Evolutionary conservation across 2,888 invertebrate species (phyloP), one percentile per base, ranked within the genome.

Genomic region (Teleogryllus oceanicus): DNA sequence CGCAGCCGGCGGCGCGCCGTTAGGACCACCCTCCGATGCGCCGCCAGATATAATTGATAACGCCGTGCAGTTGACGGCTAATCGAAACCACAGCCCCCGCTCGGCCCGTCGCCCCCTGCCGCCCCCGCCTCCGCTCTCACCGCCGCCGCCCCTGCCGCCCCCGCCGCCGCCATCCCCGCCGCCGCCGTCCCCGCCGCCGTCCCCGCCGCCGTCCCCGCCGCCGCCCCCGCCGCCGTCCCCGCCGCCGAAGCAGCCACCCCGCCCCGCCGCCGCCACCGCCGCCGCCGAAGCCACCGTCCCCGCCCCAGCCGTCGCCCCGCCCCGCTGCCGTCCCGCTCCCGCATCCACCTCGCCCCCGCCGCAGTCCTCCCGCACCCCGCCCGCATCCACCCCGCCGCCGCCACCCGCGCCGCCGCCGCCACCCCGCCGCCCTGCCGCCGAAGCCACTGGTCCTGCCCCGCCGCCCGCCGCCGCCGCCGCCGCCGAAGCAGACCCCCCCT

Each of bases 11-110:
- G 37, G 37, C 37, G 37, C 37, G 37, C 37, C 8, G 8, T 37
- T 8, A 37, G 37, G 37, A 37, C 37, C 37, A 37, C 37, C 37
- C 37, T 37, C 16, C n/a, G 62, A 62, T 62, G 62, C n/a, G 62
- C 62, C 62, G 62, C 16, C 62, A 62, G 62, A 62, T 62, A 62
- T 62, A 62, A 62, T 62, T 62, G 62, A 62, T 62, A 62, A 62
- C 62, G 62, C 62, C 62, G 62, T 62, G 62, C 62, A 62, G 62
- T 62, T 62, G 62, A 62, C 62, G 62, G 62, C 16, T 62, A 62
- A 62, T 62, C 62, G 62, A 62, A 62, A 62, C 62, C 13, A n/a
- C 62, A 2, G 8, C 8, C 37, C 37, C 37, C 37, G 37, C 37
- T 1, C 4, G 5, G 1, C 37, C 37, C 37, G 37, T 1, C 37